Conservation (phyloP, 2,113 vertebrate species). For the Corythornis cristatus region DNA sequence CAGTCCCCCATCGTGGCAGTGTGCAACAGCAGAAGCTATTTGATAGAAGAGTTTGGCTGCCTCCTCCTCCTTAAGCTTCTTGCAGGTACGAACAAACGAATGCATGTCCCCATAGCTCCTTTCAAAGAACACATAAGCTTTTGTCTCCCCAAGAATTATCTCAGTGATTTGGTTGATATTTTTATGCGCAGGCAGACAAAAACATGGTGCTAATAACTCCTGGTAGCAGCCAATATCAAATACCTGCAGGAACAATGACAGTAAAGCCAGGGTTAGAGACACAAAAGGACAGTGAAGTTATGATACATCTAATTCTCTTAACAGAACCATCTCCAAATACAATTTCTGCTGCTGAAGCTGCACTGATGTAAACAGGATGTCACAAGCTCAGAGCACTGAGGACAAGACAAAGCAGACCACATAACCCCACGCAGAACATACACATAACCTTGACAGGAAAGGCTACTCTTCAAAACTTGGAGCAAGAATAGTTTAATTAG, state of each 20-base stretch:
- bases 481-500: not conserved
- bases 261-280: constrained; percentile 40
- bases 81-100: constrained; percentile 97
- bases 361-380: constrained; percentile 29
- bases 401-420: not conserved
- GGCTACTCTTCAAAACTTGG: not conserved
- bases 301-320: not conserved
- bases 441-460: not conserved
- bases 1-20: constrained; percentile 96
- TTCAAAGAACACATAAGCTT: constrained; percentile 96
- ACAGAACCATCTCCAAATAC: not conserved
- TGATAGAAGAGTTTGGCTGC: constrained; percentile 96
- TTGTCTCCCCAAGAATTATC: constrained; percentile 94
- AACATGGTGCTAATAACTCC: constrained; percentile 96
- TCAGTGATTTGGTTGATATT: constrained; percentile 99
- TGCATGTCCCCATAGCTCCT: constrained; percentile 99
- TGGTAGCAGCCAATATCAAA: constrained; percentile 96
- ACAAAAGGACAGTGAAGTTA: not conserved
- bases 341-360: constrained; percentile 6
- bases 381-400: not conserved
- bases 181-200: constrained; percentile 92
- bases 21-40: constrained; percentile 96
- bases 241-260: constrained; percentile 79
- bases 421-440: not conserved
- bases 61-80: constrained; percentile 97